phyloP scores from a whole-genome alignment of 2,113 vertebrate genomes.

The Pomatorhinus ruficollis region DNA sequence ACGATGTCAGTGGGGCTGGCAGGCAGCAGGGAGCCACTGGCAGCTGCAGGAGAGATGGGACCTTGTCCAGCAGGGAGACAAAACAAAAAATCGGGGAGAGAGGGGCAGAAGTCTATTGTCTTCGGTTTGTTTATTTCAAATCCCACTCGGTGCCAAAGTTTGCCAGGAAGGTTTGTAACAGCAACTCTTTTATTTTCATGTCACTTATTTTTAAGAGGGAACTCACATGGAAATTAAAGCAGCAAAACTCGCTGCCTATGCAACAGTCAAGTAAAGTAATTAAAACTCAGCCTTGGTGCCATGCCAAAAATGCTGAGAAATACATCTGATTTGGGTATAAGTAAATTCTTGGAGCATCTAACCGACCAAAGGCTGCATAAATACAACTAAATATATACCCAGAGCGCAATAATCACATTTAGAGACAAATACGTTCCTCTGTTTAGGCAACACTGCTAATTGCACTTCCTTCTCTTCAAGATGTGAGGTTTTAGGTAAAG shows the following conservation, averaged over 20 bases:
- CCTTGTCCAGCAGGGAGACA: constrained; percentile 22
- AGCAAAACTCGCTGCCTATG: neutral
- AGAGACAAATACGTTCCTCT: neutral
- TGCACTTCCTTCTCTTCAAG: neutral
- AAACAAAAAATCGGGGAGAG: neutral
- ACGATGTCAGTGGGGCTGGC: neutral
- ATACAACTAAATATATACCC: neutral
- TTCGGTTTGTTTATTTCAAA: neutral
- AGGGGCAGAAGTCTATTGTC: neutral
- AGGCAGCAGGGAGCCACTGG: neutral
- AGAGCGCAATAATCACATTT: neutral
- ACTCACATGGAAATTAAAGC: neutral
- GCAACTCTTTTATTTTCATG: neutral
- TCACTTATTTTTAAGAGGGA: neutral
- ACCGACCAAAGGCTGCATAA: neutral
- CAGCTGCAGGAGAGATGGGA: neutral
- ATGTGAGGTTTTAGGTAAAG: neutral
- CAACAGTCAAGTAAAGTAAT: neutral
- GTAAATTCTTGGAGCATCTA: neutral
- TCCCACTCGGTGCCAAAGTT: rapidly evolving
- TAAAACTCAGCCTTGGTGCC: neutral
- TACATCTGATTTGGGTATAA: neutral
- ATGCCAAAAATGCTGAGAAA: neutral
- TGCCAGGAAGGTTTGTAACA: neutral
- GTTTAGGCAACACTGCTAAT: neutral